These are phyloP conservation scores for Merops nubicus DNA, from an alignment of 2,113 vertebrate species.

Conservation along the genomic window DNA sequence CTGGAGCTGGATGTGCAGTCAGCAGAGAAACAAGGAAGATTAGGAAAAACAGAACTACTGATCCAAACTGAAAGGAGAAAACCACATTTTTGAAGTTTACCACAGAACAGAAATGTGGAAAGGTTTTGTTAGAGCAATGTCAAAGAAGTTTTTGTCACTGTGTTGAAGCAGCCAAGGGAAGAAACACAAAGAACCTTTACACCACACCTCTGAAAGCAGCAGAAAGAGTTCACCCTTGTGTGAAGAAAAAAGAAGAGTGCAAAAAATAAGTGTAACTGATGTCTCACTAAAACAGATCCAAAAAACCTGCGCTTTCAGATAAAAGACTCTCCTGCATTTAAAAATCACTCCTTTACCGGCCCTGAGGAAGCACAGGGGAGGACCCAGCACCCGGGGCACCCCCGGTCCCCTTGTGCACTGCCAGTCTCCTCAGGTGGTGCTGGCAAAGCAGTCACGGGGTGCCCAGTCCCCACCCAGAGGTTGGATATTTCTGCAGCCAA, in stretches of 20 bases:
- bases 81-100: not conserved
- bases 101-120: not conserved
- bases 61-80: not conserved
- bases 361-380: not conserved
- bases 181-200: accelerated
- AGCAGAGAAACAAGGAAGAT: not conserved
- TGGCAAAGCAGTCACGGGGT: accelerated
- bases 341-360: not conserved
- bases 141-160: not conserved
- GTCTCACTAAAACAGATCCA: not conserved
- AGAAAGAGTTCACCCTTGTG: not conserved
- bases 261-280: not conserved
- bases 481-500: not conserved
- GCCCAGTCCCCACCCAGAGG: accelerated
- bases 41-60: not conserved
- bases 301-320: not conserved
- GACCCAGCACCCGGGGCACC: accelerated
- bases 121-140: not conserved
- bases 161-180: not conserved
- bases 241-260: not conserved
- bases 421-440: not conserved
- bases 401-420: accelerated
- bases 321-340: not conserved
- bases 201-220: accelerated
- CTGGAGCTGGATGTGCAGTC: not conserved